Evolutionary conservation across 2,888 invertebrate species (phyloP).

Genomic region (Drosophila longiperda): DNA sequence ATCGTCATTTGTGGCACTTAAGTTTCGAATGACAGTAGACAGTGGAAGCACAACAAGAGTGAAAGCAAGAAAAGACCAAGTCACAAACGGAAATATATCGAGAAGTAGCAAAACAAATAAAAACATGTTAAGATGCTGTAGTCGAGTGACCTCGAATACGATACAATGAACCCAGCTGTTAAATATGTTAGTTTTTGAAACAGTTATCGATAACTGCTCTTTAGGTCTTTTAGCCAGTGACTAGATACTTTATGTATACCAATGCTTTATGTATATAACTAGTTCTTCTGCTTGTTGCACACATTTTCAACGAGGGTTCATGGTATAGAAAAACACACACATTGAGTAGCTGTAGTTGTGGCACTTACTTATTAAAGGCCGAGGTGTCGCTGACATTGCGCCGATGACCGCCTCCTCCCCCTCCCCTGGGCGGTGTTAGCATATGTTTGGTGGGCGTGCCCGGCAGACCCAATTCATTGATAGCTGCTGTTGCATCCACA

Average conservation of each 20-base stretch:
- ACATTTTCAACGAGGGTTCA: background rate
- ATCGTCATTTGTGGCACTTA: conserved; percentile 55
- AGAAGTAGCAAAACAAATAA: conserved; percentile 8
- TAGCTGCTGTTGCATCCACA: conserved; percentile 22
- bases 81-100: conserved; percentile 54
- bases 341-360: background rate
- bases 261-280: background rate
- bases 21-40: conserved; percentile 21
- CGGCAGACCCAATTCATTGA: conserved; percentile 33
- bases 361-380: conserved; percentile 90
- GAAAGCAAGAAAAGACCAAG: conserved; percentile 65
- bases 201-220: background rate
- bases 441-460: conserved; percentile 82
- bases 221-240: background rate
- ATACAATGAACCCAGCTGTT: background rate
- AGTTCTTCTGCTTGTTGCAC: background rate
- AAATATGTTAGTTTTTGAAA: background rate
- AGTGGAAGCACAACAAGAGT: conserved; percentile 28
- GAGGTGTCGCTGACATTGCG: conserved; percentile 94
- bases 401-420: conserved; percentile 87
- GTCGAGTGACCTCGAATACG: background rate
- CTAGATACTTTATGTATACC: background rate
- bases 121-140: background rate
- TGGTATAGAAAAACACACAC: background rate
- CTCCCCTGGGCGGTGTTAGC: conserved; percentile 81